These are phyloP conservation scores for Esox lucius DNA, from an alignment of 2,797 vertebrate species.

Conservation along the genomic window DNA sequence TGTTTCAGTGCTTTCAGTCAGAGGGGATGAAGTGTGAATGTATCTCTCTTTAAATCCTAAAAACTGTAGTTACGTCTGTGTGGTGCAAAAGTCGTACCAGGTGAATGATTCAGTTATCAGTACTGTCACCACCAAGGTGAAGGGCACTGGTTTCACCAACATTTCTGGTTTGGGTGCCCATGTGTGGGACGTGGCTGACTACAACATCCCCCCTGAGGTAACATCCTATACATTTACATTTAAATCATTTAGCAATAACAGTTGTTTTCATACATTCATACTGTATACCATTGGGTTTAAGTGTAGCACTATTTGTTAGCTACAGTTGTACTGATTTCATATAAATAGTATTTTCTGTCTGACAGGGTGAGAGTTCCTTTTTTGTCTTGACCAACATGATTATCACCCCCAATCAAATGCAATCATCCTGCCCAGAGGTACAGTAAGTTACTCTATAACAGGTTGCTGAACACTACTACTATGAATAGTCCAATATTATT, in stretches of 20 bases:
- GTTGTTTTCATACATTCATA: no score
- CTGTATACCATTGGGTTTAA: not conserved
- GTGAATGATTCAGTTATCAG: conserved; percentile 4
- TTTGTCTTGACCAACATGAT: conserved; percentile 89
- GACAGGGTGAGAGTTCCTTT: conserved; percentile 78
- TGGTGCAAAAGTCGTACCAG: conserved; percentile 84
- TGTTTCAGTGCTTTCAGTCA: not conserved
- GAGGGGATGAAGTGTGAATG: not conserved
- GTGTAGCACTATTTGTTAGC: not conserved
- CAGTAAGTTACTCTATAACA: no score
- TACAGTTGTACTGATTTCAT: not conserved
- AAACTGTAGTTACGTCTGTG: conserved; percentile 82
- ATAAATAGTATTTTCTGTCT: conserved; percentile 9
- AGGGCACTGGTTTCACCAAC: not conserved
- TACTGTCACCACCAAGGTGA: conserved; percentile 9
- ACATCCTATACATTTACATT: not conserved
- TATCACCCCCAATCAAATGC: conserved; percentile 79
- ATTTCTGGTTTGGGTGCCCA: not conserved
- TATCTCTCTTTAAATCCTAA: not conserved
- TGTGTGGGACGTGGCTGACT: conserved; percentile 1
- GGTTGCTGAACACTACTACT: no score
- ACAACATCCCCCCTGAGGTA: conserved; percentile 6
- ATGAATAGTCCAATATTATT: no score
- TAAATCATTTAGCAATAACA: no score
- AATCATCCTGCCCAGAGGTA: conserved; percentile 85